Base-by-base conservation (phyloP, 1,140 invertebrate genomes). In the Heliothis subflexa region DNA sequence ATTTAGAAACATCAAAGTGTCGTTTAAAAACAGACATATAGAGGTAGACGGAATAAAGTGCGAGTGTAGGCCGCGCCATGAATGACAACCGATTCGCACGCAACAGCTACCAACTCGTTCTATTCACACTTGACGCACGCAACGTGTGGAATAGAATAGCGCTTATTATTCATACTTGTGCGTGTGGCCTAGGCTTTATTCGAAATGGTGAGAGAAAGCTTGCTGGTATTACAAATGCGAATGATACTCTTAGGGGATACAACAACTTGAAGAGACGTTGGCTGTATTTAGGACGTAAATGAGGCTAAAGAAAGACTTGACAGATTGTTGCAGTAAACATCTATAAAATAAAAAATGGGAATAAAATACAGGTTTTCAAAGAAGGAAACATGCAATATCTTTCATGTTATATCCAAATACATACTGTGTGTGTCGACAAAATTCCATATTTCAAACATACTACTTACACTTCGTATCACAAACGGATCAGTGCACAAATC, bases 11-110 rank as follows among this genome's bases (percentile, higher is more conserved):
- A 77, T 77, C 74, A 66, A 77, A 75, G 54, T 77, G 62, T 76
- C 74, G 74, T 77, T 68, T 77, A 72, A 77, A 77, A 80, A 72
- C 74, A 72, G 77, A 72, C 74, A 62, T 55, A 73, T 13, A 28
- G 76, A 78, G 55, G 71, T 13, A 28, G 76, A 78, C 66, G 71
- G 55, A 52, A 80, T 77, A 76, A 77, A 77, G 25, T 74, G 73
- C 52, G 68, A 47, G 49, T 77, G 79, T 57, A 12, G 21, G 66
- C 57, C 62, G 64, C 40, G 74, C 66, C 47, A 57, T 80, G 79
- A 80, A 80, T 77, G 72, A 57, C 72, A 80, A 80, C 71, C 50
- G 54, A 49, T 50, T 71, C 61, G 45, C 59, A 66, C 70, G 78
- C 78, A 68, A 66, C 47, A 14, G 47, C 54, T 50, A 28, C 11